Evolutionary conservation across 2,888 invertebrate species (phyloP), one percentile per base, ranked within the genome.

Genomic region (Orthonychiurus folsomi): DNA sequence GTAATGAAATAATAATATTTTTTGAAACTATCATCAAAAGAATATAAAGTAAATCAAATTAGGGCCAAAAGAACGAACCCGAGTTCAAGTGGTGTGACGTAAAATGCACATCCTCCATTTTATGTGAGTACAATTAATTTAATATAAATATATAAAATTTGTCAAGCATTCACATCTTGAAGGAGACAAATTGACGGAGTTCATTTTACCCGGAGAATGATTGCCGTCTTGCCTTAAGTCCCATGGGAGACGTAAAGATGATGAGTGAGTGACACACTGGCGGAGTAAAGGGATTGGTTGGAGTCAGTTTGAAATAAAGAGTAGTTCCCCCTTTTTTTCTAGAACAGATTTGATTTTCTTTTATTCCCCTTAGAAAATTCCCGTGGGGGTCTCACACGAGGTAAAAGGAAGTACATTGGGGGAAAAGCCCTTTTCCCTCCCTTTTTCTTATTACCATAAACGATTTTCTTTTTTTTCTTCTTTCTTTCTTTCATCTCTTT

Each of bases 261-360:
- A 37, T 37, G 37, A 37, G 37, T 37, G 37, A 37, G 37, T 37
- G 37, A 37, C 37, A 37, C 37, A 37, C n/a, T n/a, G n/a, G 37
- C 5, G 15, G 37, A 37, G 37, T 37, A 15, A 37, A 15, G 37
- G 15, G 37, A 37, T 37, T 37, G 37, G 37, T 5, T n/a, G 37
- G 5, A 37, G 37, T 37, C 37, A 37, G 37, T 37, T 37, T 9
- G 37, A 15, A 37, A 37, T 37, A 37, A 37, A 37, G 15, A 37
- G 37, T 15, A 37, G 37, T 37, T 9, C 37, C 15, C 15, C 37
- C 37, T 15, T 37, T 9, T n/a, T 37, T 37, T 37, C 37, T 9
- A 37, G 37, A 37, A 37, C n/a, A n/a, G 15, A 37, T 37, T 37
- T 37, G 37, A 37, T 37, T 37, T 37, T 37, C 37, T 37, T 37